Percentiles rank a stretch among this genome's conserved stretches.
These are phyloP conservation scores for Oikopleura dioica DNA, from an alignment of 23 tunicate species.

Conservation along the genomic window DNA sequence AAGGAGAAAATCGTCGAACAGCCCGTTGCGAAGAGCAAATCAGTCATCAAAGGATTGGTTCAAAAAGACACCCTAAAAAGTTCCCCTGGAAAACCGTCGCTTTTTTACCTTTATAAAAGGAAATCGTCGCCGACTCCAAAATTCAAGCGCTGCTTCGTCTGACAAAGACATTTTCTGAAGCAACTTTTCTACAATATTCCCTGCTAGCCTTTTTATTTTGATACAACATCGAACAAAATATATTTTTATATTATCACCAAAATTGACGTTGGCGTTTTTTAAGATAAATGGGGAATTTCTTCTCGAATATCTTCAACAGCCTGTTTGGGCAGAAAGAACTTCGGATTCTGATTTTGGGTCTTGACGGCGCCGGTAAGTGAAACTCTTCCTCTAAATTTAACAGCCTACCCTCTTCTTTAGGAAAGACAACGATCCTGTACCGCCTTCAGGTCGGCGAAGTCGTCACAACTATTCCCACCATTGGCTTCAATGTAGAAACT, in stretches of 20 bases:
- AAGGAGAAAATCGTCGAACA: no score
- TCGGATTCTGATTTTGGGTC: conserved; percentile 66
- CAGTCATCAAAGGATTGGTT: no score
- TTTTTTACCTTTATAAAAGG: no score
- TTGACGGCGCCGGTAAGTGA: conserved; percentile 61
- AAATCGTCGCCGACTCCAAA: no score
- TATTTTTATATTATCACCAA: background rate
- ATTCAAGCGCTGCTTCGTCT: no score
- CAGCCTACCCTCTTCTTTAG: background rate
- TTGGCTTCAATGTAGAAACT: conserved; percentile 96
- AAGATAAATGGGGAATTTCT: background rate
- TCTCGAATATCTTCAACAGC: background rate
- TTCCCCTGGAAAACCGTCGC: no score
- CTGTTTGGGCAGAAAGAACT: conserved; percentile 96
- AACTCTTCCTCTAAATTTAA: background rate
- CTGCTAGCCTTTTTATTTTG: no score
- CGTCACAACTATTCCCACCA: conserved; percentile 96
- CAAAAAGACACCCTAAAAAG: no score
- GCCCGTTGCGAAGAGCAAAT: no score
- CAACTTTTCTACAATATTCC: no score
- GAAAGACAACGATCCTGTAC: conserved; percentile 90
- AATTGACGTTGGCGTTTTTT: background rate
- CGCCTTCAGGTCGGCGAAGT: conserved; percentile 94
- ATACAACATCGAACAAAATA: no score
- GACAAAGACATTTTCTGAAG: no score